Percentiles rank a stretch among this genome's conserved stretches.
phyloP scores from a whole-genome alignment of 2,888 invertebrate genomes.

The Brachyptera risi region DNA sequence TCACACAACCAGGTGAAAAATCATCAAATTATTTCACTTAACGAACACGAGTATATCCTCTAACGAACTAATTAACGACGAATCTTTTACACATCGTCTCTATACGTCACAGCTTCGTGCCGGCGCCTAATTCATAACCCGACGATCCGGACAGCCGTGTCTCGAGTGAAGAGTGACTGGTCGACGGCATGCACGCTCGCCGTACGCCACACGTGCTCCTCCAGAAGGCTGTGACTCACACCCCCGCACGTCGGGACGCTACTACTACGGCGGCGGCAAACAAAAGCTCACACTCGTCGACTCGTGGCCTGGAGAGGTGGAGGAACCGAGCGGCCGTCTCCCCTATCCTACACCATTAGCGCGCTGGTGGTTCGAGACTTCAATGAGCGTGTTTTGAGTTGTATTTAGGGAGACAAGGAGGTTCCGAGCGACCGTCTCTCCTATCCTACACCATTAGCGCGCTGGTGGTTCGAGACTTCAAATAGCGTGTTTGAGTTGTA shows the following conservation, averaged over 20 bases:
- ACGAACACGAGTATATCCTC: not conserved
- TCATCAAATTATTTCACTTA: not conserved
- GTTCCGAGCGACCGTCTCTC: too few relatives aligned
- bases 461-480: too few relatives aligned
- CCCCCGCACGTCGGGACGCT: conserved; percentile 4
- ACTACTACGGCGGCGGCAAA: not conserved
- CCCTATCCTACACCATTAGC: too few relatives aligned
- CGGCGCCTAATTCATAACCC: not conserved
- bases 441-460: too few relatives aligned
- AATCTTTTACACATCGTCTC: not conserved
- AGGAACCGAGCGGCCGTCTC: too few relatives aligned
- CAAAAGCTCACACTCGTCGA: too few relatives aligned
- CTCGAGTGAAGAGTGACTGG: not conserved
- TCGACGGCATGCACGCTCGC: not conserved
- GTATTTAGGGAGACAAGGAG: too few relatives aligned
- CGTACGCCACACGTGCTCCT: not conserved
- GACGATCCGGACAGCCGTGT: not conserved
- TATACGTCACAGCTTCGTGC: not conserved
- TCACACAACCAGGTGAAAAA: not conserved
- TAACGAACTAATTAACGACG: not conserved
- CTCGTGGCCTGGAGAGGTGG: too few relatives aligned
- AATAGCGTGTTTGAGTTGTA: too few relatives aligned
- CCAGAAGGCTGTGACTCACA: not conserved
- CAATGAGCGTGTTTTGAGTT: too few relatives aligned
- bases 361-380: too few relatives aligned